Evolutionary conservation across 2,797 vertebrate species (phyloP).

Genomic region (Myotis pilosus): DNA sequence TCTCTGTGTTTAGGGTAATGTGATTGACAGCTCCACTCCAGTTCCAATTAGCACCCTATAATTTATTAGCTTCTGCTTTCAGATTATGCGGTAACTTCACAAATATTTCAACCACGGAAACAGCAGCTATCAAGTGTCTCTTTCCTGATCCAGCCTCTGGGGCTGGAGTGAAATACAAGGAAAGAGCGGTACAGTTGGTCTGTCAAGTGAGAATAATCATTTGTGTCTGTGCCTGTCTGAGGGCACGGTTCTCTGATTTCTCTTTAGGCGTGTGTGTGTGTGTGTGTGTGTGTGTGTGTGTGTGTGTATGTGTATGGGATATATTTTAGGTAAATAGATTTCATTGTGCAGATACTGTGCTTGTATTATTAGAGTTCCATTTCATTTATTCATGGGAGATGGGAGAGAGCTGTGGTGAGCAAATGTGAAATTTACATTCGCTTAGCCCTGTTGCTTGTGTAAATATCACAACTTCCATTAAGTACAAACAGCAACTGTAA

Average conservation of each 20-base stretch:
- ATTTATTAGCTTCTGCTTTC: slow-evolving; percentile 92
- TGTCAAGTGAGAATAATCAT: slow-evolving; percentile 85
- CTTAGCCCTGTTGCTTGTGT: background rate
- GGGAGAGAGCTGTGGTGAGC: background rate
- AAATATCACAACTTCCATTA: slow-evolving; percentile 59
- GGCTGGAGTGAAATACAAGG: slow-evolving; percentile 81
- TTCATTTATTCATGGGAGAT: background rate
- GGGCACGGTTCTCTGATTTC: slow-evolving; percentile 56
- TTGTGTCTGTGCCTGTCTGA: slow-evolving; percentile 76
- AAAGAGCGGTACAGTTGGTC: slow-evolving; percentile 80
- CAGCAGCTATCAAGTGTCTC: slow-evolving; percentile 88
- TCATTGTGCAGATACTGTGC: background rate
- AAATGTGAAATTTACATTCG: slow-evolving; percentile 51
- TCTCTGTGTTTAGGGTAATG: slow-evolving; percentile 86
- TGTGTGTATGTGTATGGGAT: background rate
- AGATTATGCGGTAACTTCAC: slow-evolving; percentile 91
- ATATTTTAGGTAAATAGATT: background rate
- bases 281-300: background rate
- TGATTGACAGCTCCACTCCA: slow-evolving; percentile 87
- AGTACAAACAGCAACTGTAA: slow-evolving; percentile 28
- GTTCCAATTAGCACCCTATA: slow-evolving; percentile 91
- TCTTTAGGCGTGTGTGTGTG: slow-evolving; percentile 49
- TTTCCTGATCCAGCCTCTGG: slow-evolving; percentile 84
- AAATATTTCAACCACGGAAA: slow-evolving; percentile 91
- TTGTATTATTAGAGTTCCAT: background rate